Evolutionary conservation across 2,797 vertebrate genomes (phyloP).

Genomic region (Enteromius afrohamiltoni): DNA sequence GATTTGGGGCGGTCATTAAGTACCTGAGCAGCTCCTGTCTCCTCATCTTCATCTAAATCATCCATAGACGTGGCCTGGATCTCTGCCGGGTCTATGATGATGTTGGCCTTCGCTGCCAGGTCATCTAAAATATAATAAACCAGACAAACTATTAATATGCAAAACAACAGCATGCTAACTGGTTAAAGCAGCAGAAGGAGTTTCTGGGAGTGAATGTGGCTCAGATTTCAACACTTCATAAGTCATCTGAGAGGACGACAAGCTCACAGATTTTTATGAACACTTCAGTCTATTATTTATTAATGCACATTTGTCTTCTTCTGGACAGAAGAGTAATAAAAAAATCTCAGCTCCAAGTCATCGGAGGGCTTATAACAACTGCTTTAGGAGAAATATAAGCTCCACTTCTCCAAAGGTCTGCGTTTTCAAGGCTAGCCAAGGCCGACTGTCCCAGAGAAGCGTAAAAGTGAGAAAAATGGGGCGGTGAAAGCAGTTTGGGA

Average conservation of each 20-base stretch:
- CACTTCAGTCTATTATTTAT: slow-evolving; percentile 40
- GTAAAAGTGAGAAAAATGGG: neutral
- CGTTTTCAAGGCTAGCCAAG: slow-evolving; percentile 12
- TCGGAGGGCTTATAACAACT: slow-evolving; percentile 8
- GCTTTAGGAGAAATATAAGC: slow-evolving; percentile 15
- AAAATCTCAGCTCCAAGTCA: slow-evolving; percentile 3
- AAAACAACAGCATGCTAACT: neutral
- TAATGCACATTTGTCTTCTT: slow-evolving; percentile 38
- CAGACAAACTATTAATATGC: neutral
- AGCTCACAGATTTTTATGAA: slow-evolving; percentile 4
- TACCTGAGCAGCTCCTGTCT: slow-evolving; percentile 88
- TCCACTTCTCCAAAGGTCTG: slow-evolving; percentile 8
- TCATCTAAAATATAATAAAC: slow-evolving; percentile 79
- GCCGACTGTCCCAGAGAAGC: neutral
- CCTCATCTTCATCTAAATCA: slow-evolving; percentile 95
- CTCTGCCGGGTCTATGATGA: slow-evolving; percentile 93
- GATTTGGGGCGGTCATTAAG: neutral
- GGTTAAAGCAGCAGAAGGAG: neutral
- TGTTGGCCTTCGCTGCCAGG: slow-evolving; percentile 91
- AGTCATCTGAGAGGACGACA: slow-evolving; percentile 6
- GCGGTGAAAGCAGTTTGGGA: neutral
- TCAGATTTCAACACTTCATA: neutral
- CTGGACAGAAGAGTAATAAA: slow-evolving; percentile 34
- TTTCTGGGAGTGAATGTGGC: neutral
- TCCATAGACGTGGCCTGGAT: slow-evolving; percentile 94